Conservation (phyloP, 92 coral and sea anemone genomes). For the Heteractis magnifica region DNA sequence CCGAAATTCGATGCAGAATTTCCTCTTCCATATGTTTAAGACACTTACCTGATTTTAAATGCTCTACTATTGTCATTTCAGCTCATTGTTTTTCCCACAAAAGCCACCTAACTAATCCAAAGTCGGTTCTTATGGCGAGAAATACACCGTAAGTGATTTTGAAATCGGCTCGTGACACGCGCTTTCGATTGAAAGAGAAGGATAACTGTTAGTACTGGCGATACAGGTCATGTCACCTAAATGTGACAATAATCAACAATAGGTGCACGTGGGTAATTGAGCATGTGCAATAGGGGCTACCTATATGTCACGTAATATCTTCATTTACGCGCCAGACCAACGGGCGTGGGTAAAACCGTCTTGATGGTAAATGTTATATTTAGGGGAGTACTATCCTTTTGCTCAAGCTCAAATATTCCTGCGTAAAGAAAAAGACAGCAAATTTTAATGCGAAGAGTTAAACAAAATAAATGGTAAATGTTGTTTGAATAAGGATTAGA, state of each 20-base stretch:
- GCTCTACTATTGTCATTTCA: conserved; percentile 37
- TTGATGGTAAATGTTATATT: not conserved
- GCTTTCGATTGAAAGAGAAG: conserved; percentile 15
- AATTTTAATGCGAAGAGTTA: too few relatives aligned
- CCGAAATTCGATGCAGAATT: not conserved
- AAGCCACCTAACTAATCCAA: conserved; percentile 17
- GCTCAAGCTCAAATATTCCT: too few relatives aligned
- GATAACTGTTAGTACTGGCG: conserved; percentile 8
- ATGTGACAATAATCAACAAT: conserved; percentile 15
- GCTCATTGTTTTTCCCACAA: conserved; percentile 23
- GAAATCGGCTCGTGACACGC: conserved; percentile 15
- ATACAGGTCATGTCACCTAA: conserved; percentile 22
- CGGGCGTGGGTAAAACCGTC: too few relatives aligned
- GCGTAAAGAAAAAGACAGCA: not conserved
- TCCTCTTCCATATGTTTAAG: not conserved
- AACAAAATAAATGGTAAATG: too few relatives aligned
- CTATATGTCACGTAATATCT: conserved; percentile 3
- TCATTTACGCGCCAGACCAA: not conserved
- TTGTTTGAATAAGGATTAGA: not conserved
- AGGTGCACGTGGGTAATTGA: conserved; percentile 27
- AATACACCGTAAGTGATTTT: not conserved
- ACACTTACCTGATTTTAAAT: conserved; percentile 39
- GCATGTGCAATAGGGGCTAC: not conserved
- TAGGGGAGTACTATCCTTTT: too few relatives aligned
- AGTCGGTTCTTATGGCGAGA: not conserved